Conservation (phyloP, 2,888 invertebrate genomes). For the Dendrolimus pini region DNA sequence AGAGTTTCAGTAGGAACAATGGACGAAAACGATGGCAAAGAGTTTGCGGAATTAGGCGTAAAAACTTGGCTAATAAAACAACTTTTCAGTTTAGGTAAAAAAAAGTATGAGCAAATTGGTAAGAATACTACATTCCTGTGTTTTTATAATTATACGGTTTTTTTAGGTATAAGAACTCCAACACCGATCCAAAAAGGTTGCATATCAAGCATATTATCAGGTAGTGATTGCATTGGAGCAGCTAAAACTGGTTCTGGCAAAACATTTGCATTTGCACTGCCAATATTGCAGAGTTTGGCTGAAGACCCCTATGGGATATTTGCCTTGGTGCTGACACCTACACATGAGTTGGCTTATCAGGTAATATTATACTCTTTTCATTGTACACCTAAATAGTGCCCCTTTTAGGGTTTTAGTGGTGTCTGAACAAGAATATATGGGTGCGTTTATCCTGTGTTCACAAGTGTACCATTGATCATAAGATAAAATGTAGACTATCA, state of each 20-base stretch:
- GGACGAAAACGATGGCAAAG: constrained; percentile 52
- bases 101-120: not conserved
- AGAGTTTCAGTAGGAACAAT: constrained; percentile 11
- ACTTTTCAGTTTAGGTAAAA: constrained; percentile 80
- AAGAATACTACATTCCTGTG: not conserved
- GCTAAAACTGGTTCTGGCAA: constrained; percentile 99
- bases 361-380: constrained; percentile 40
- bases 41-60: constrained; percentile 79
- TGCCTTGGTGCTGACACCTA: constrained; percentile 95
- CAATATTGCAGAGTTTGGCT: constrained; percentile 92
- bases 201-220: constrained; percentile 85
- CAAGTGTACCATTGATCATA: too few relatives aligned
- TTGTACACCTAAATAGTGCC: too few relatives aligned
- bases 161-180: constrained; percentile 83
- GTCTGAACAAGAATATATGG: too few relatives aligned
- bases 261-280: constrained; percentile 97
- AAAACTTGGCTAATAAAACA: constrained; percentile 86
- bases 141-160: constrained; percentile 1
- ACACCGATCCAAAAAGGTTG: constrained; percentile 90
- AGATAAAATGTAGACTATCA: too few relatives aligned
- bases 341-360: constrained; percentile 93
- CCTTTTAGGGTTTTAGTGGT: too few relatives aligned
- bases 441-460: too few relatives aligned
- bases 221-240: constrained; percentile 94
- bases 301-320: constrained; percentile 98